Evolutionary conservation across 2,888 invertebrate genomes (phyloP), one percentile per base, ranked within the genome.

Genomic region (Agrochola macilenta): DNA sequence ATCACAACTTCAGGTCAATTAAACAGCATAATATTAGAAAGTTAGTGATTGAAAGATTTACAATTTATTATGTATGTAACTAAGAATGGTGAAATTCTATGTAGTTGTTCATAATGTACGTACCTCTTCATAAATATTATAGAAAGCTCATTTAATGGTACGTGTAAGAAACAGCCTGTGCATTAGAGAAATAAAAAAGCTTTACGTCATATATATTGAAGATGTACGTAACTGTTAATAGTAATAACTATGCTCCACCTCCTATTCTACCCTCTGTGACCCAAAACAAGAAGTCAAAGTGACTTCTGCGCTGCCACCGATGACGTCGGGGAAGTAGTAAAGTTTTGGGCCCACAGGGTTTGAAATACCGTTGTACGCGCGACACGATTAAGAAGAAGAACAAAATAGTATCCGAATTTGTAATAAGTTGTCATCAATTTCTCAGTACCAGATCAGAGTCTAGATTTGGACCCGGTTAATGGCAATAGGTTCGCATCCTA

Each of bases 11-110:
- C n/a, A 14, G n/a, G 26, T 23, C 17, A 23, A 43, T 20, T 57
- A 43, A 60, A 79, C 52, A 73, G 54, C 23, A 61, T 8, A 8
- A 49, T 61, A 74, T 72, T 80, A 60, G 81, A 80, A 70, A 84
- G 70, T 23, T 64, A 69, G 14, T 23, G 5, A 49, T 14, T 26
- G 14, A 58, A 74, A 75, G 5, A 63, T 58, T 71, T 49, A 60
- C 49, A 49, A n/a, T 60, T 54, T 79, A 26, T 30, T 30, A 64
- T 35, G 35, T 54, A 26, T 17, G 14, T 35, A 7, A 20, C 23
- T 74, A 35, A 35, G 35, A 35, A 35, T 35, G 35, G 35, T 35
- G 52, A 68, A 64, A 63, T 76, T 65, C 14, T 43, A 12, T n/a
- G 7, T 14, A 69, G 35, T 74, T 23, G 26, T 17, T 35, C 17